Evolutionary conservation across 2,797 vertebrate species (phyloP).

Genomic region (Rhinella marina): DNA sequence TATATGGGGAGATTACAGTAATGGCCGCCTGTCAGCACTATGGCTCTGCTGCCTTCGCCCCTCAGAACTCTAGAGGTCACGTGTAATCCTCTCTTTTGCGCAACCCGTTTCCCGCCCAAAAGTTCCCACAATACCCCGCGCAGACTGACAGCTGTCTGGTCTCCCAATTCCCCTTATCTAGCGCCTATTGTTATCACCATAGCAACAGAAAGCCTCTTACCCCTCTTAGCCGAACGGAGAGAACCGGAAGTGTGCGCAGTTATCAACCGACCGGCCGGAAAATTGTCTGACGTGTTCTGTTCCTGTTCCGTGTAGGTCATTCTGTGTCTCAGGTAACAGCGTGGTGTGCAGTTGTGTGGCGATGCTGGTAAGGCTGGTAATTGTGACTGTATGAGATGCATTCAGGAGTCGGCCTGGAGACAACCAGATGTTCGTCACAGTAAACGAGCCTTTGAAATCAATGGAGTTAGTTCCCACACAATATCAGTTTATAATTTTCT

Average conservation of each 20-base stretch:
- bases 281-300: background rate
- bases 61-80: background rate
- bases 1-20: background rate
- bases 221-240: background rate
- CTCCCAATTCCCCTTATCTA: conserved; percentile 4
- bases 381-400: too few relatives aligned
- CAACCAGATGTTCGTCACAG: too few relatives aligned
- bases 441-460: too few relatives aligned
- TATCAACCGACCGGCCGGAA: background rate
- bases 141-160: background rate
- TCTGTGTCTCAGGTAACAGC: background rate
- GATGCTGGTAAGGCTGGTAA: background rate
- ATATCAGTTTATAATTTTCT: too few relatives aligned
- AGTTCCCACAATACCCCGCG: conserved; percentile 43
- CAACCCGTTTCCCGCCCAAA: background rate
- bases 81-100: background rate
- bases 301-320: conserved; percentile 25
- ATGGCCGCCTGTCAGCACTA: background rate
- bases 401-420: too few relatives aligned
- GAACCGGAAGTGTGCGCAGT: conserved; percentile 8
- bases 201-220: conserved; percentile 19
- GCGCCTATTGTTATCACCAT: conserved; percentile 24
- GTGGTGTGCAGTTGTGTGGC: background rate
- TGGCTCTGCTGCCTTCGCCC: background rate
- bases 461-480: too few relatives aligned